Percentiles rank a stretch among this genome's conserved stretches.
These are phyloP conservation scores for Etheostoma cragini DNA, from an alignment of 2,113 vertebrate genomes.

Conservation along the genomic window DNA sequence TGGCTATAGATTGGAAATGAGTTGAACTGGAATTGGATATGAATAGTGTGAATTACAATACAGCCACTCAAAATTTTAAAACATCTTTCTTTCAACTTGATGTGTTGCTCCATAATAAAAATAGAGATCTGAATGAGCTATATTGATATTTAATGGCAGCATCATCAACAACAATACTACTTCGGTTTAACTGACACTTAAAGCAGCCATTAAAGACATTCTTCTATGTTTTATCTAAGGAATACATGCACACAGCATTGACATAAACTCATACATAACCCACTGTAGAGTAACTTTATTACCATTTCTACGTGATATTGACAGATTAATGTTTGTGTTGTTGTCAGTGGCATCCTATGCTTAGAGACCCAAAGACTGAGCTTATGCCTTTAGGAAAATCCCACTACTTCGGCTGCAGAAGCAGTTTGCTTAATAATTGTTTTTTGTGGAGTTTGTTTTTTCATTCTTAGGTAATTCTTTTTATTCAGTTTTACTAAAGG, in stretches of 20 bases:
- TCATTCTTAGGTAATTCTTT: too few relatives aligned
- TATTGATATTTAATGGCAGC: background rate
- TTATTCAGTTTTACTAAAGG: too few relatives aligned
- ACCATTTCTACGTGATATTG: background rate
- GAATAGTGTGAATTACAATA: conserved; percentile 3
- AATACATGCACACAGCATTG: background rate
- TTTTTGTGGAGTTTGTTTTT: too few relatives aligned
- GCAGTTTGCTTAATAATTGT: too few relatives aligned
- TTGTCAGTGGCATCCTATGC: background rate
- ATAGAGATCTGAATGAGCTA: background rate
- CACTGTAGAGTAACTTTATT: background rate
- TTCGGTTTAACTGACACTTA: background rate
- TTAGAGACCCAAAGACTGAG: background rate
- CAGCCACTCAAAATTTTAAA: background rate
- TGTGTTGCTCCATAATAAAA: background rate
- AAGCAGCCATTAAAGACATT: background rate
- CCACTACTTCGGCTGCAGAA: too few relatives aligned
- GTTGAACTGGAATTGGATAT: conserved; percentile 2
- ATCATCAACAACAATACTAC: background rate
- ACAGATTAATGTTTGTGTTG: background rate
- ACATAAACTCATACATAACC: background rate
- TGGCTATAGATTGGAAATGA: background rate
- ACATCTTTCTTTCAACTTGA: background rate
- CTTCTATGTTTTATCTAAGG: background rate
- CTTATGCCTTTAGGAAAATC: background rate